Base-by-base conservation (phyloP, 1,140 invertebrate genomes). In the Cotesia typhae region DNA sequence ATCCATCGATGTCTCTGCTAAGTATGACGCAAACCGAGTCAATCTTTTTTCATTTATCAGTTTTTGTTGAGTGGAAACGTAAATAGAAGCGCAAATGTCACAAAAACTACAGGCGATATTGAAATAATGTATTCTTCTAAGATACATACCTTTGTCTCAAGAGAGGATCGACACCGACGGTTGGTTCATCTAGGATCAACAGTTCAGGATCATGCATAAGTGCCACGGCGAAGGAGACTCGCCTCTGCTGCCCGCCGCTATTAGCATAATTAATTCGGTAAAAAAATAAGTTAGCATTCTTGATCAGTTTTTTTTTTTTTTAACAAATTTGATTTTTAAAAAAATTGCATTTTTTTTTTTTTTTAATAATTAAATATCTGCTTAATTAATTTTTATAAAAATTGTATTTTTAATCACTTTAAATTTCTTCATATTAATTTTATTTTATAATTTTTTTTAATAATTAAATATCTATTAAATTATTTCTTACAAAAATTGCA, bases 171-270 rank as follows among this genome's bases (percentile, higher is more conserved):
- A 98, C 94, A 28, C 96, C 96, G 17, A 98, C 96, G 0, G 96
- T 98, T 0, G 96, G 96, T 83, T 98, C 96, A 82, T 98, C 96
- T 10, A 98, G 89, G 81, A 98, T 97, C 12, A 98, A 86, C 14
- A 98, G 89, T 83, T 97, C 94, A 0, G 96, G 96, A 85, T 96
- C 94, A 79, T 98, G 95, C 89, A 98, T 93, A 4, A 98, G 87
- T 2, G 96, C 96, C 20, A 96, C 93, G 0, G 96, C 95, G 80
- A 98, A 96, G 4, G 95, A 97, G 0, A 97, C 95, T 74, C 96
- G 90, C 52, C 96, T 89, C 81, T 97, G 95, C 85, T 98, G 96
- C 36, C 96, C 96, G 77, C 96, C 96, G 87, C 96, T 96, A 64
- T 38, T 64, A n/a, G 36, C 14, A 35, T 61, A 52, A 52, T 51